A percentile compares a stretch with the other conserved stretches of the same genome.
These are phyloP conservation scores for Paramormyrops hopkinsi DNA, from an alignment of 2,797 vertebrate species.

Conservation along the genomic window DNA sequence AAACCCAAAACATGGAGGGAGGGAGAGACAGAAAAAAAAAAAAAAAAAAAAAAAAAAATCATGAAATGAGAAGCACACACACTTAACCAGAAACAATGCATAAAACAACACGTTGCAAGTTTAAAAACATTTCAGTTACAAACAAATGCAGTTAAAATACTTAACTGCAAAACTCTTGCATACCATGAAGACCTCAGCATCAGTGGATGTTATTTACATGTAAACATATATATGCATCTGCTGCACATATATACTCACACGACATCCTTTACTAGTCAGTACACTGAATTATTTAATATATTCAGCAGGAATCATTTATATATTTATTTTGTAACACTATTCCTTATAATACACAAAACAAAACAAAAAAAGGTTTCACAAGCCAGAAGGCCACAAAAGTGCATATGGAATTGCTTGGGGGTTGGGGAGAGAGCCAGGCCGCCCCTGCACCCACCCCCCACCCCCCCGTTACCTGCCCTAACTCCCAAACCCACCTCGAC, in stretches of 20 bases:
- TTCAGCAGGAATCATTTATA: conserved; percentile 57
- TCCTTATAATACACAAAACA: conserved; percentile 46
- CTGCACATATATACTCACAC: conserved; percentile 44
- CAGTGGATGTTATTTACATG: conserved; percentile 23
- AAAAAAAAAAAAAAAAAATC: not conserved
- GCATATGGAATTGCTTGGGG: conserved; percentile 64
- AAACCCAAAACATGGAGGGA: not conserved
- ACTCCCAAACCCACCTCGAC: conserved; percentile 31
- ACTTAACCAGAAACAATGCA: not conserved
- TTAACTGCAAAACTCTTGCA: conserved; percentile 35
- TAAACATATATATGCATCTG: conserved; percentile 17
- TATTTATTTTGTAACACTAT: conserved; percentile 57
- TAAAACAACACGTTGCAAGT: not conserved
- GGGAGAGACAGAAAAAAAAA: not conserved
- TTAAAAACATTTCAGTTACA: conserved; percentile 5
- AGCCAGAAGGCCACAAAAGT: conserved; percentile 76
- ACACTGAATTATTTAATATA: conserved; percentile 66
- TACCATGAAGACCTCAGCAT: conserved; percentile 30
- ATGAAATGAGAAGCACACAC: not conserved
- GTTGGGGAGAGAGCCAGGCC: conserved; percentile 34
- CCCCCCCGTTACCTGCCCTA: conserved; percentile 25
- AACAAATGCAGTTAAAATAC: conserved; percentile 27
- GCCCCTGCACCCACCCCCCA: not conserved
- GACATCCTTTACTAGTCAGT: conserved; percentile 58
- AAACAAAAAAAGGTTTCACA: conserved; percentile 55